phyloP scores from a whole-genome alignment of 2,113 vertebrate genomes.

The Hoplias malabaricus region DNA sequence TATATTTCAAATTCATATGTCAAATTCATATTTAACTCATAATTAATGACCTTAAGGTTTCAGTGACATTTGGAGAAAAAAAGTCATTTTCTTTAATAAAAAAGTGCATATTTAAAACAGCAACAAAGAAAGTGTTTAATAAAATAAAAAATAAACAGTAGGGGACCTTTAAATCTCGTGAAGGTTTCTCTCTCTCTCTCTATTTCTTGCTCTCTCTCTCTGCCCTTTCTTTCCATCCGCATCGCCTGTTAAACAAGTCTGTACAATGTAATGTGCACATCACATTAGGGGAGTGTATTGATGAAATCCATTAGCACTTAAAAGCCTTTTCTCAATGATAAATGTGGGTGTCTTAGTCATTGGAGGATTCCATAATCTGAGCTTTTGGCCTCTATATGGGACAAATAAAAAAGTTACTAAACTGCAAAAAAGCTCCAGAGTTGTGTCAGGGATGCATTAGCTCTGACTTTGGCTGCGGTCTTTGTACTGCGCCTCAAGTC shows the following conservation, averaged over 20 bases:
- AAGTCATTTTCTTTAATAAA: no score
- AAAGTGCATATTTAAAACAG: background rate
- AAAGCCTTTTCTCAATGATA: conserved; percentile 32
- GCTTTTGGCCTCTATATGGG: background rate
- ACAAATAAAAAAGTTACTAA: background rate
- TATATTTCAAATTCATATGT: no score
- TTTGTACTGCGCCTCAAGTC: conserved; percentile 3
- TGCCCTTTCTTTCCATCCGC: background rate
- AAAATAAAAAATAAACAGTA: background rate
- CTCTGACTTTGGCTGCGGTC: background rate
- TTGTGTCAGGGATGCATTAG: background rate
- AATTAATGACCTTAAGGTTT: no score
- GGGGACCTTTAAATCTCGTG: background rate
- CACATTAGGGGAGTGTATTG: conserved; percentile 20
- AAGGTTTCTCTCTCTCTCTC: background rate
- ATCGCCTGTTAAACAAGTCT: background rate
- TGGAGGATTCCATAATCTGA: conserved; percentile 15
- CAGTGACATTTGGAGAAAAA: no score
- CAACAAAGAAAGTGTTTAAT: background rate
- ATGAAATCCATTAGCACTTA: conserved; percentile 47
- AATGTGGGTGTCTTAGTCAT: conserved; percentile 10
- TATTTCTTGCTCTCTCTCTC: background rate
- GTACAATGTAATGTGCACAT: no score
- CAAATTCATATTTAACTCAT: no score
- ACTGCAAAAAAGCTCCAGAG: background rate